phyloP scores from a whole-genome alignment of 2,888 invertebrate species.

The Hirudinaria manillensis region DNA sequence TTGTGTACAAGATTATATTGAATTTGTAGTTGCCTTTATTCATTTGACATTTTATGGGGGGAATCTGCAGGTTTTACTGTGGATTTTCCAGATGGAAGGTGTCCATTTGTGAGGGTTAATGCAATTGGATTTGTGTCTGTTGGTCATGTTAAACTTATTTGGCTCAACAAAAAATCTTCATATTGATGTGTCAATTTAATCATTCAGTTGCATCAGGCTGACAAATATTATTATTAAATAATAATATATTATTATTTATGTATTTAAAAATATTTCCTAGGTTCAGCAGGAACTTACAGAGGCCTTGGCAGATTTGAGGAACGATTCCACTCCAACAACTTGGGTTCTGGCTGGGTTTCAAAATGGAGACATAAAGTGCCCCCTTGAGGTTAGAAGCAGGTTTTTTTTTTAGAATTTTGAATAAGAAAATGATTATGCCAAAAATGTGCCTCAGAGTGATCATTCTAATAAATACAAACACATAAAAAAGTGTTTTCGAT shows the following conservation, averaged over 20 bases:
- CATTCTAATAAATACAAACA: no score
- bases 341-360: conserved; percentile 47
- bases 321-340: conserved; percentile 41
- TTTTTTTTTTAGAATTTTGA: not conserved
- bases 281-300: conserved; percentile 36
- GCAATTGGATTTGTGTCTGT: not conserved
- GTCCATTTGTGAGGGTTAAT: no score
- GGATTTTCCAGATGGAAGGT: no score
- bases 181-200: no score
- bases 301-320: conserved; percentile 43
- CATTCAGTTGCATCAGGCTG: no score
- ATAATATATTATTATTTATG: conserved; percentile 10
- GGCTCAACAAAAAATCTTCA: not conserved
- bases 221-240: not conserved
- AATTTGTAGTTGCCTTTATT: no score
- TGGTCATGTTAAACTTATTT: not conserved
- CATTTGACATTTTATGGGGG: no score
- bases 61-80: no score
- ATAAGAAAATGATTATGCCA: not conserved
- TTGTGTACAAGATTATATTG: no score
- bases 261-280: conserved; percentile 4
- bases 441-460: no score
- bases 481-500: not conserved
- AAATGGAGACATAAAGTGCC: conserved; percentile 42
- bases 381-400: conserved; percentile 39